Conservation (phyloP, 2,113 vertebrate species). For the Lepisosteus osseus region DNA sequence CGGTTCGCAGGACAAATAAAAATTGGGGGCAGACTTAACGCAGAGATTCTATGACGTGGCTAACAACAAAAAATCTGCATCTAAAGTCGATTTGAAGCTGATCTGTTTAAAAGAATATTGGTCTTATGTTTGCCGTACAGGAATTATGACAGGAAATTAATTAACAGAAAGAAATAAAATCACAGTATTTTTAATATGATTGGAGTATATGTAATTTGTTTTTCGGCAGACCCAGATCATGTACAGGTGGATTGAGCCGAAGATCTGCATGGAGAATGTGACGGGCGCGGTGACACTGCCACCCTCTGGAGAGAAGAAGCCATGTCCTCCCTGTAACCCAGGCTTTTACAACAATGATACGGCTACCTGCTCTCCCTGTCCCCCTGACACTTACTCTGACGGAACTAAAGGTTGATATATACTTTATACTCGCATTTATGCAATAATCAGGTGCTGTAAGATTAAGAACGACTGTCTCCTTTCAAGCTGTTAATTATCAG, state of each 20-base stretch:
- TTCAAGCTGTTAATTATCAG: no score
- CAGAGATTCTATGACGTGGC: no score
- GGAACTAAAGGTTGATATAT: slow-evolving; percentile 75
- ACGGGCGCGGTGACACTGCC: slow-evolving; percentile 71
- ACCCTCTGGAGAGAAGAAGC: slow-evolving; percentile 81
- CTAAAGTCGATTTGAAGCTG: no score
- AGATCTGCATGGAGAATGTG: slow-evolving; percentile 84
- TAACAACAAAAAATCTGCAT: no score
- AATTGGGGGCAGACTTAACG: no score
- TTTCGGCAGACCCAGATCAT: slow-evolving; percentile 82
- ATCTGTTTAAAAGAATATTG: no score
- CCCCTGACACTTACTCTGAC: slow-evolving; percentile 80
- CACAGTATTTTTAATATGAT: not conserved
- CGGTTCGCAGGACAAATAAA: no score
- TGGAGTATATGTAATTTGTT: slow-evolving; percentile 2
- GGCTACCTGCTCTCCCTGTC: slow-evolving; percentile 85
- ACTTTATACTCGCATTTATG: not conserved
- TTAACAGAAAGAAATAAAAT: no score
- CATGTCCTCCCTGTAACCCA: slow-evolving; percentile 95
- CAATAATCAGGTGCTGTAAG: no score
- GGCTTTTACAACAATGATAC: slow-evolving; percentile 91
- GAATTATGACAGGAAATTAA: no score
- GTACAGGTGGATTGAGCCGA: slow-evolving; percentile 92
- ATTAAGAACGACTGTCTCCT: no score
- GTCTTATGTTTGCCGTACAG: no score